Conservation (phyloP, 2,797 vertebrate species). For the Gymnoscopelus microlampas region DNA sequence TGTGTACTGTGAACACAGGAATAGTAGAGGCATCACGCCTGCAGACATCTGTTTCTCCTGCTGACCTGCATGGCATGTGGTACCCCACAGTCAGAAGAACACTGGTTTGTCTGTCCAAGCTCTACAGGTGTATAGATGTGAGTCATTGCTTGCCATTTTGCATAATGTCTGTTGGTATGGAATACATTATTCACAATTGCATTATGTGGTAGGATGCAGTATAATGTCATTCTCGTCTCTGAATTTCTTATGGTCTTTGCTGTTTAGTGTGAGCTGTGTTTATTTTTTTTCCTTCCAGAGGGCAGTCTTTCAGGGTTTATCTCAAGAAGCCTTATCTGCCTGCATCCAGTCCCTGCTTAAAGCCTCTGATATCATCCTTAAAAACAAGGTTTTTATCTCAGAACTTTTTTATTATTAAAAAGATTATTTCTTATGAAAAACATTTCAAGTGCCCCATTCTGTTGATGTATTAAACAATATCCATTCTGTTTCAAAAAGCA, state of each 20-base stretch:
- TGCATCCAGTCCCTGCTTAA: conserved; percentile 94
- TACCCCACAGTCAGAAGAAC: conserved; percentile 97
- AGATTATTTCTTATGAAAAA: background rate
- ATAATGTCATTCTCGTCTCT: conserved; percentile 13
- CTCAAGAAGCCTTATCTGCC: conserved; percentile 96
- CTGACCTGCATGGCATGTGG: conserved; percentile 99
- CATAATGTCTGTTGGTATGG: background rate
- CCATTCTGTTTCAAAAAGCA: conserved; percentile 26
- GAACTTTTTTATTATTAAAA: background rate
- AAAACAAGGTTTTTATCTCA: conserved; percentile 87
- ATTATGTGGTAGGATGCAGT: background rate
- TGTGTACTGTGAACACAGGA: conserved; percentile 63
- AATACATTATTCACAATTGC: background rate
- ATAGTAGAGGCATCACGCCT: conserved; percentile 81
- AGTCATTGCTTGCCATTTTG: conserved; percentile 54
- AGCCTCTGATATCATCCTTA: conserved; percentile 93
- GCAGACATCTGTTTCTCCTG: conserved; percentile 90
- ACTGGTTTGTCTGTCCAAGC: conserved; percentile 96
- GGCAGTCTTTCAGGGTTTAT: conserved; percentile 97
- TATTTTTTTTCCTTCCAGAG: conserved; percentile 81
- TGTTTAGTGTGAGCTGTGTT: conserved; percentile 45
- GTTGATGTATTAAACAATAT: conserved; percentile 42
- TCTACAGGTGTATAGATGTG: conserved; percentile 99
- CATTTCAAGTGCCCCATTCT: conserved; percentile 16
- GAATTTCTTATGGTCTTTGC: conserved; percentile 24